phyloP scores from a whole-genome alignment of 2,113 vertebrate species.

The Picathartes gymnocephalus region DNA sequence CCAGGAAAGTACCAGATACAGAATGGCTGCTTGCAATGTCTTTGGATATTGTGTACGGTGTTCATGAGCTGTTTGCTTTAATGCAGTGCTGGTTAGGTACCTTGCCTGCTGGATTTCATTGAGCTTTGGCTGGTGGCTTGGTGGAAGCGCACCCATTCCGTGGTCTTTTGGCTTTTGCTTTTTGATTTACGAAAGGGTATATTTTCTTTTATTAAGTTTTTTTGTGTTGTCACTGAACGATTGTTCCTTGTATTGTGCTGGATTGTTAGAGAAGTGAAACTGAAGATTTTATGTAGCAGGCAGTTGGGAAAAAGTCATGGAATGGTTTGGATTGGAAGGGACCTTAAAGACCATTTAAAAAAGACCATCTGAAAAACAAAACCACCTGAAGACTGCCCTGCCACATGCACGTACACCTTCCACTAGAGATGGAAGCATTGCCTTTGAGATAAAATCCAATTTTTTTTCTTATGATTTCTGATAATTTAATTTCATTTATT shows the following conservation, averaged over 20 bases:
- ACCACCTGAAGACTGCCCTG: not conserved
- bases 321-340: not conserved
- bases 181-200: not conserved
- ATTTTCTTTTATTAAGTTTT: not conserved
- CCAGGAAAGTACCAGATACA: not conserved
- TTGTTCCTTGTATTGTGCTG: not conserved
- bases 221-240: not conserved
- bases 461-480: not conserved
- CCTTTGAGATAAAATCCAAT: not conserved
- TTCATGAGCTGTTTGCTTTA: not conserved
- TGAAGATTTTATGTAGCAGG: not conserved
- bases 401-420: not conserved
- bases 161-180: not conserved
- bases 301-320: not conserved
- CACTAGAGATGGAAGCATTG: not conserved
- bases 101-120: not conserved
- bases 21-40: not conserved
- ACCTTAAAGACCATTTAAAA: not conserved
- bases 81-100: too few species aligned
- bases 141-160: not conserved
- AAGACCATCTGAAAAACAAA: not conserved
- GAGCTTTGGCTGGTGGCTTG: not conserved
- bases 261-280: not conserved
- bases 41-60: not conserved
- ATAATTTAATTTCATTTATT: not conserved